Conservation (phyloP, 2,113 vertebrate species). For the Spea bombifrons region DNA sequence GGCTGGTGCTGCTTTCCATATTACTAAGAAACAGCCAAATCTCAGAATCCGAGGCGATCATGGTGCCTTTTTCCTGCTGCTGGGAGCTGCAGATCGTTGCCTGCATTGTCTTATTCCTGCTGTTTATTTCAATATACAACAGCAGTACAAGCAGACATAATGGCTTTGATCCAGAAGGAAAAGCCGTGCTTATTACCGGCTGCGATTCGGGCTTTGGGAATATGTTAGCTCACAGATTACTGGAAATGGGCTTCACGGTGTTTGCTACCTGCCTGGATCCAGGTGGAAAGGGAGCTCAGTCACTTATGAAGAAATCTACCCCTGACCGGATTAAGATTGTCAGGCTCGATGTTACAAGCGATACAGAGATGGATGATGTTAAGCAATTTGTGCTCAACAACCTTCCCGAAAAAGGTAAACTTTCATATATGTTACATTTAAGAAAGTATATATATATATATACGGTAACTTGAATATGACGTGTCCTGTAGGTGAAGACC, state of each 20-base stretch:
- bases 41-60: not conserved
- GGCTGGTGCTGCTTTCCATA: too few species aligned
- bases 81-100: not conserved
- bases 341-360: conserved; percentile 66
- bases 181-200: conserved; percentile 60
- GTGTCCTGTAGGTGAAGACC: not conserved
- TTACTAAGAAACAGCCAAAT: too few species aligned
- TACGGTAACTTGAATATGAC: too few species aligned
- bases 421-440: not conserved
- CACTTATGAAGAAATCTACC: conserved; percentile 53
- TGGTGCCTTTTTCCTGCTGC: conserved; percentile 1
- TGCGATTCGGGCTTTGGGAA: conserved; percentile 61
- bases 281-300: conserved; percentile 59
- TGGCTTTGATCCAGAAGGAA: conserved; percentile 47
- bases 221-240: conserved; percentile 52
- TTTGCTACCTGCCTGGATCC: conserved; percentile 59
- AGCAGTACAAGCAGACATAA: not conserved
- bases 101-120: not conserved
- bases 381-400: conserved; percentile 61
- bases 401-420: conserved; percentile 63
- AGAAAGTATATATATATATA: too few species aligned
- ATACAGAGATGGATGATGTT: conserved; percentile 59
- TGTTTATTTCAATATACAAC: not conserved
- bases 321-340: conserved; percentile 59
- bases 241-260: conserved; percentile 55